These are phyloP conservation scores for Gibbula magus DNA, from an alignment of 2,888 invertebrate species.

Conservation along the genomic window DNA sequence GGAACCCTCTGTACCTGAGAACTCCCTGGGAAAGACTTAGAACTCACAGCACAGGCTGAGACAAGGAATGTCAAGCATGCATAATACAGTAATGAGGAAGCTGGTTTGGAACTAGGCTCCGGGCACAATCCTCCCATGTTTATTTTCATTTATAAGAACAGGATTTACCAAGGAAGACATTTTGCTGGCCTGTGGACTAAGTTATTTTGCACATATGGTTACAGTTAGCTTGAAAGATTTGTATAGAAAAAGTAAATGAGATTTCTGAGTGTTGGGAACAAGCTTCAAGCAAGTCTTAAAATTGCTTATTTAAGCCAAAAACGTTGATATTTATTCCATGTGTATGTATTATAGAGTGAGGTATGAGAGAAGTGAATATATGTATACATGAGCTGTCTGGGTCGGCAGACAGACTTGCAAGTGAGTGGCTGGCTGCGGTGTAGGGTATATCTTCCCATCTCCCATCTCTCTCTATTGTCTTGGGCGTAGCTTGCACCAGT, in stretches of 20 bases:
- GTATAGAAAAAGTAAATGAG: slow-evolving; percentile 5
- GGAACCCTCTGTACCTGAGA: too few species aligned
- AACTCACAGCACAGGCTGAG: too few species aligned
- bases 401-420: slow-evolving; percentile 1
- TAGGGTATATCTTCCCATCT: slow-evolving; percentile 1
- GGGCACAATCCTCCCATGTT: not conserved
- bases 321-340: slow-evolving; percentile 8
- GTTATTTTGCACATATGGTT: slow-evolving; percentile 1
- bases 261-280: not conserved
- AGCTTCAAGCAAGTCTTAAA: not conserved
- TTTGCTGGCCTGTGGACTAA: not conserved
- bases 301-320: slow-evolving; percentile 1
- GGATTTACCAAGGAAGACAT: not conserved
- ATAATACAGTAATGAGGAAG: not conserved
- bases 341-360: slow-evolving; percentile 4
- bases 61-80: not conserved
- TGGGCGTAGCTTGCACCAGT: not conserved
- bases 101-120: not conserved
- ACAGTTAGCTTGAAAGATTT: not conserved
- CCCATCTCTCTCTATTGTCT: not conserved
- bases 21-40: too few species aligned
- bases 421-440: not conserved
- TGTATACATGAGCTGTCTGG: not conserved
- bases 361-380: not conserved
- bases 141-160: slow-evolving; percentile 11